A percentile compares a stretch with the other conserved stretches of the same genome.
Evolutionary conservation across 2,113 vertebrate species (phyloP).

Genomic region (Ciconia stormi): DNA sequence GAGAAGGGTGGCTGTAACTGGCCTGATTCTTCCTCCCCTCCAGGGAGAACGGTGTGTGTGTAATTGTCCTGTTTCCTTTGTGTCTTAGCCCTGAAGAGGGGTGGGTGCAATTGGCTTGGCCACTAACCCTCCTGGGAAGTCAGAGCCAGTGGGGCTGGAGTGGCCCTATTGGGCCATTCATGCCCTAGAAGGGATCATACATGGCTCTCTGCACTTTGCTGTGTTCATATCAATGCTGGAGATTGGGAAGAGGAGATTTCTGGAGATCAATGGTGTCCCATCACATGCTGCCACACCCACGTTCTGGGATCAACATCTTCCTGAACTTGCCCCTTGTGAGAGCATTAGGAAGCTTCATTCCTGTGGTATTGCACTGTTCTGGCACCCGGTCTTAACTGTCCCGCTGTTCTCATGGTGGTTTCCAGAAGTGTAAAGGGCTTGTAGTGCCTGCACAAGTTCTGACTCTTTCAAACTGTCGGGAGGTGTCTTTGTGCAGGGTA

Average conservation of each 20-base stretch:
- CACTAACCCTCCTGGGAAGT: no score
- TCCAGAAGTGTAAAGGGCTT: neutral
- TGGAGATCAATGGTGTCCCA: neutral
- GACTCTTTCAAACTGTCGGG: neutral
- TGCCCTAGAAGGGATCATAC: neutral
- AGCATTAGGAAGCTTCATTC: neutral
- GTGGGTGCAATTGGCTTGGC: neutral
- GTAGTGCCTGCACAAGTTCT: neutral
- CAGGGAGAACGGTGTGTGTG: neutral
- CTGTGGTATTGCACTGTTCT: neutral
- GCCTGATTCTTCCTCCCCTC: fast-evolving
- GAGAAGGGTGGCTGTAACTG: no score
- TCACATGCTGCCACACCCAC: fast-evolving
- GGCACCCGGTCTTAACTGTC: neutral
- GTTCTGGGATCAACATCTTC: fast-evolving
- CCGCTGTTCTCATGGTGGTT: neutral
- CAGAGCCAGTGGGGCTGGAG: neutral
- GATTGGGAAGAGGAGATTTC: neutral
- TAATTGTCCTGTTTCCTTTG: fast-evolving
- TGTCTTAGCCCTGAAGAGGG: fast-evolving
- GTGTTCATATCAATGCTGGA: neutral
- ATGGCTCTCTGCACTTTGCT: fast-evolving
- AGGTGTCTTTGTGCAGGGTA: neutral
- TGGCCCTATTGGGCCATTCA: fast-evolving
- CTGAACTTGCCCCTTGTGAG: neutral